Evolutionary conservation across 2,888 invertebrate genomes (phyloP).

Genomic region (Neoaliturus tenellus): DNA sequence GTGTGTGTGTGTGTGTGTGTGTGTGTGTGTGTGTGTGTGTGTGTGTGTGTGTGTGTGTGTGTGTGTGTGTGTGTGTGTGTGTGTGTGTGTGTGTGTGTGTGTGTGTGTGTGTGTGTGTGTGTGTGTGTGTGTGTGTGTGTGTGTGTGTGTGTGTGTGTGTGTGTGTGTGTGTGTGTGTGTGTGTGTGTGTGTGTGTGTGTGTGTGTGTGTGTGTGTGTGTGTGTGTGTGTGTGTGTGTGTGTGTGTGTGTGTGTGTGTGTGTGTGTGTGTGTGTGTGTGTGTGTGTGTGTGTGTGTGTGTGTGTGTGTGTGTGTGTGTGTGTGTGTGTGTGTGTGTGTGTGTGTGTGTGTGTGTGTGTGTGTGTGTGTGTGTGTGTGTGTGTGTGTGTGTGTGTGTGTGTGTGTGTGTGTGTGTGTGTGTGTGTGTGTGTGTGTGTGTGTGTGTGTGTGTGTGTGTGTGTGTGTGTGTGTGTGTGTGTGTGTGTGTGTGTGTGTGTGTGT

Average conservation of each 20-base stretch:
- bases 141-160: conserved; percentile 1
- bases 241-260: conserved; percentile 22
- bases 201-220: conserved; percentile 22
- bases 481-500: conserved; percentile 14
- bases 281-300: conserved; percentile 22
- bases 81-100: conserved; percentile 22
- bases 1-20: conserved; percentile 1
- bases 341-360: conserved; percentile 22
- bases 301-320: conserved; percentile 22
- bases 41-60: conserved; percentile 18
- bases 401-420: conserved; percentile 10
- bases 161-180: conserved; percentile 18
- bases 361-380: conserved; percentile 22
- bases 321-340: conserved; percentile 22
- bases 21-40: conserved; percentile 10
- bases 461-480: conserved; percentile 10
- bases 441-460: conserved; percentile 10
- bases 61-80: conserved; percentile 22
- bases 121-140: conserved; percentile 18
- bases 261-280: conserved; percentile 18
- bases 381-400: conserved; percentile 14
- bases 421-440: conserved; percentile 10
- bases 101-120: conserved; percentile 22
- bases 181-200: conserved; percentile 22
- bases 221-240: conserved; percentile 22